Evolutionary conservation across 2,113 vertebrate genomes (phyloP).

Genomic region (Papio anubis): DNA sequence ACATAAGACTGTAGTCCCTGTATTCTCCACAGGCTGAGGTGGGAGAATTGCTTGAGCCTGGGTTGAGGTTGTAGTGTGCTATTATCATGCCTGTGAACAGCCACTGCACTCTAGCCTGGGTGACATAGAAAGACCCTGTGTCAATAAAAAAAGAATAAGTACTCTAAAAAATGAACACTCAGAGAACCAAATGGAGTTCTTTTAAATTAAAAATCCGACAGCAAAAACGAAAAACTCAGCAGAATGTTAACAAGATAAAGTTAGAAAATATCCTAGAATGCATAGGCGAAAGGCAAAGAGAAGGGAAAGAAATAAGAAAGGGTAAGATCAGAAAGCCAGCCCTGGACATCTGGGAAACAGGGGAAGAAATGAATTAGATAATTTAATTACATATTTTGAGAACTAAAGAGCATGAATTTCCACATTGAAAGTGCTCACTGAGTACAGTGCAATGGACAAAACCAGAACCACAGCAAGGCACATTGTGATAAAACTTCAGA

Average conservation of each 20-base stretch:
- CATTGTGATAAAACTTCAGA: background rate
- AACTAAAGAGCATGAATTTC: background rate
- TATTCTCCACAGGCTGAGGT: background rate
- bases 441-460: background rate
- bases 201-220: conserved; percentile 30
- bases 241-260: background rate
- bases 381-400: background rate
- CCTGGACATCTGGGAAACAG: background rate
- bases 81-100: background rate
- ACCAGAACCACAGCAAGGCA: background rate
- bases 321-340: background rate
- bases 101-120: background rate
- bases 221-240: background rate
- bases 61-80: background rate
- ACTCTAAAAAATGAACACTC: background rate
- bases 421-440: background rate
- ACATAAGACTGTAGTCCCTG: background rate
- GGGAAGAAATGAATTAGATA: background rate
- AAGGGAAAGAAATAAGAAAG: background rate
- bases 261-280: background rate
- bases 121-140: background rate
- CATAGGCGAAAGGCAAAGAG: background rate
- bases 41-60: background rate
- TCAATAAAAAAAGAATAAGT: background rate
- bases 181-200: background rate